A percentile compares a stretch with the other conserved stretches of the same genome.
Evolutionary conservation across 2,113 vertebrate genomes (phyloP).

Genomic region (Acanthochromis polyacanthus): DNA sequence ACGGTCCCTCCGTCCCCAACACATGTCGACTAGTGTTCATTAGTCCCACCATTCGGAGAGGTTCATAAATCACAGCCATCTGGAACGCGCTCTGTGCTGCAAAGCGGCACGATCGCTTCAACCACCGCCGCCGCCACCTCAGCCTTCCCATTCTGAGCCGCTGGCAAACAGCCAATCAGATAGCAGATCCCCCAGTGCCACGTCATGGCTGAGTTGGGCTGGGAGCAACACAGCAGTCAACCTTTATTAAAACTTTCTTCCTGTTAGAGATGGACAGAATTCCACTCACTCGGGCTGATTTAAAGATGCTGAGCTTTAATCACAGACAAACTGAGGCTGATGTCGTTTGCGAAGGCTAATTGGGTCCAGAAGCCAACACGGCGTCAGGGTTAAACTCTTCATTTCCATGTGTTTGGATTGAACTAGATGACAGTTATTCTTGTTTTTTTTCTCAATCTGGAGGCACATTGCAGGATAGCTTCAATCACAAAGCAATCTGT

Average conservation of each 20-base stretch:
- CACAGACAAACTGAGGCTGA: not conserved
- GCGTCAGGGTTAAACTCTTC: no score
- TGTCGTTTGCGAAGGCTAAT: constrained; percentile 15
- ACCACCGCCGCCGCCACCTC: not conserved
- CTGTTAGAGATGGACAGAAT: not conserved
- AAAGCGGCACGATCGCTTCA: not conserved
- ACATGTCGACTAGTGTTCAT: constrained; percentile 66
- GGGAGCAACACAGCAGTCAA: constrained; percentile 14
- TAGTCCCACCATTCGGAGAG: constrained; percentile 58
- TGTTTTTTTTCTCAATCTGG: no score
- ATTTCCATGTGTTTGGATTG: no score
- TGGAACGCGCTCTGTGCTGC: constrained; percentile 51
- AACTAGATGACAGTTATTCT: no score
- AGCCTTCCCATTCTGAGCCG: not conserved
- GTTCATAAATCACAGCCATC: constrained; percentile 76
- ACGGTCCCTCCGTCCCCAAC: constrained; percentile 63
- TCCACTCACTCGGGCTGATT: not conserved
- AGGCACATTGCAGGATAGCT: no score
- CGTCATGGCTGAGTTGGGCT: constrained; percentile 22
- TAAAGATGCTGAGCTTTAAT: constrained; percentile 23
- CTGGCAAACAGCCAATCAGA: constrained; percentile 63
- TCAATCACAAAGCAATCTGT: no score
- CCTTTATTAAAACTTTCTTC: constrained; percentile 26
- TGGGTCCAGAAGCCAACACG: not conserved
- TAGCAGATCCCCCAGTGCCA: constrained; percentile 12